Percentiles rank a stretch among this genome's conserved stretches.
phyloP scores from a whole-genome alignment of 1,140 invertebrate genomes.

The Drosophila willistoni region DNA sequence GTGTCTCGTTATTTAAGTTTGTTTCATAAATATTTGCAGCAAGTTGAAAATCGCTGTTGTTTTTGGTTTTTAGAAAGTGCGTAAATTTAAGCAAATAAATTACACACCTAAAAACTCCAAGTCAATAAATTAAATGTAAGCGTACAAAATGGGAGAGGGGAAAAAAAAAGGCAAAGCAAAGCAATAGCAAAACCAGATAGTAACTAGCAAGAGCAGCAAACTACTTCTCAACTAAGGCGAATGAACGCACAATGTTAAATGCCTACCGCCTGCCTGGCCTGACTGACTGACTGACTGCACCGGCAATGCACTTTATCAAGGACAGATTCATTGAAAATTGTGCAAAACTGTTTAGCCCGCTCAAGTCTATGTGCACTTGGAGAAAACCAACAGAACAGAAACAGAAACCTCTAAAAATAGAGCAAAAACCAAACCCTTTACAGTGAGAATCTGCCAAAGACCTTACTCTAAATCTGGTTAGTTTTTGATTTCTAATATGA shows the following conservation, averaged over 20 bases:
- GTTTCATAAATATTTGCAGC: slow-evolving; percentile 74
- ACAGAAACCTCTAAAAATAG: no score
- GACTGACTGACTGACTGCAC: slow-evolving; percentile 34
- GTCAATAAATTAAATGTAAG: slow-evolving; percentile 76
- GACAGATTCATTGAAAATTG: slow-evolving; percentile 82
- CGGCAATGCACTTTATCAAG: slow-evolving; percentile 83
- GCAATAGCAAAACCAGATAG: slow-evolving; percentile 1
- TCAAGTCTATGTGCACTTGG: slow-evolving; percentile 8
- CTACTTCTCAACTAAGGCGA: slow-evolving; percentile 49
- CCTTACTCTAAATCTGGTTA: no score
- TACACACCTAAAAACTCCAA: slow-evolving; percentile 64
- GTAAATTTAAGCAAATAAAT: slow-evolving; percentile 74
- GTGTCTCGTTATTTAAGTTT: slow-evolving; percentile 48
- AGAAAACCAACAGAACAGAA: neutral
- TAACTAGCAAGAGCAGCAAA: slow-evolving; percentile 22
- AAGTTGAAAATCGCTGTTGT: slow-evolving; percentile 22
- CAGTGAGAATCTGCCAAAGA: no score
- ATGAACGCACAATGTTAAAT: slow-evolving; percentile 50
- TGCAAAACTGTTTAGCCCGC: slow-evolving; percentile 39
- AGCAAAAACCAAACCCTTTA: neutral
- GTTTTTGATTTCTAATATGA: no score
- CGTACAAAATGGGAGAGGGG: neutral
- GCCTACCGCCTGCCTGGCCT: slow-evolving; percentile 20
- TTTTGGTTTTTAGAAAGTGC: slow-evolving; percentile 70
- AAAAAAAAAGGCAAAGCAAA: slow-evolving; percentile 15